Base-by-base conservation (phyloP, 2,797 vertebrate species). In the Macroramphosus scolopax region DNA sequence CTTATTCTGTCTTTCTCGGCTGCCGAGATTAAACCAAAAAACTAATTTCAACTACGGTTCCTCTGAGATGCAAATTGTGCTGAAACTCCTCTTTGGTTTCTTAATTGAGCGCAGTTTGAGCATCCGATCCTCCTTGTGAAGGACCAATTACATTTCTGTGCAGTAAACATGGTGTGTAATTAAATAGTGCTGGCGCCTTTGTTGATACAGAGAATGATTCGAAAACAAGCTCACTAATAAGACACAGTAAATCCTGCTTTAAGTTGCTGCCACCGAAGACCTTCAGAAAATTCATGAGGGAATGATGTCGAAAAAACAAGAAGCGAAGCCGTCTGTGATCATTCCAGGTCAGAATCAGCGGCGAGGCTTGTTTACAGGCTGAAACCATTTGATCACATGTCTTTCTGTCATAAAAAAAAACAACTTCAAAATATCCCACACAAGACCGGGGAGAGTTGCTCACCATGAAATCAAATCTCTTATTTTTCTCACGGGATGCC, bases 71-170 rank as follows among this genome's bases (percentile, higher is more conserved):
- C 20, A 38, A 54, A 51, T 18, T 50, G 17, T 40, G 40, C 54
- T 47, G 25, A 75, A 56, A 51, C 25, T 38, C 48, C 17, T 43
- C 26, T 63, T 63, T 44, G 17, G 22, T 50, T 58, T 62, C 52
- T 68, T 61, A 61, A 63, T 20, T 14, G 24, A 48, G 28, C 1
- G 1, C 25, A 40, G 6, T 24, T 14, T 9, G 14, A 47, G 30
- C 35, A 46, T 28, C 44, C 29, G 40, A 18, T 57, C 38, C 33
- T 36, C 41, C 33, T 10, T 9, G 37, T 14, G 18, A 52, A 16
- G 22, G 7, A 4, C 8, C 28, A 29, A 49, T 52, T 74, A 35
- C 6, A 62, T 34, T 51, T 44, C 41, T 60, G 44, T 7, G 40
- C 43, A 49, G 35, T 68, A 55, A 54, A 68, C 29, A 44, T 0